phyloP scores from a whole-genome alignment of 2,888 invertebrate genomes.

The Xestia c-nigrum region DNA sequence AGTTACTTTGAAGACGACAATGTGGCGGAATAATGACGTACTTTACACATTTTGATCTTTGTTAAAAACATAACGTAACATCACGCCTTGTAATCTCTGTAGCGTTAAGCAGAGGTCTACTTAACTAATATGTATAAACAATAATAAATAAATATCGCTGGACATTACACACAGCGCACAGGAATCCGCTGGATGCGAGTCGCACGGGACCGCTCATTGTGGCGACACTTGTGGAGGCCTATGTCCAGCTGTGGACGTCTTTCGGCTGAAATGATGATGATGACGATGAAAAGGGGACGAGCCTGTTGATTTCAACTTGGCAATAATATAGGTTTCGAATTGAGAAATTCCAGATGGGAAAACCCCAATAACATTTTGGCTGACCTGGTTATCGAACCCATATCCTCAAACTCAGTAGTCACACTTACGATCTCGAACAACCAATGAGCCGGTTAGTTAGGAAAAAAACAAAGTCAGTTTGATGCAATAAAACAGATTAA shows the following conservation, averaged over 20 bases:
- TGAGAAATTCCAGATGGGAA: background rate
- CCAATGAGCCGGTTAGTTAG: background rate
- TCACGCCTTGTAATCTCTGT: background rate
- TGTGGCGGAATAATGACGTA: conserved; percentile 18
- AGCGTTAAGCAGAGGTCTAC: background rate
- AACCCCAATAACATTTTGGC: background rate
- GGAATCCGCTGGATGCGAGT: too few species aligned
- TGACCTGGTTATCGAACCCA: background rate
- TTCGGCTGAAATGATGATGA: too few species aligned
- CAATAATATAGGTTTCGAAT: background rate
- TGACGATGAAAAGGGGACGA: background rate
- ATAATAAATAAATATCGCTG: too few species aligned
- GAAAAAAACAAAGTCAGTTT: background rate
- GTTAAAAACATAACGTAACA: background rate
- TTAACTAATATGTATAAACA: too few species aligned
- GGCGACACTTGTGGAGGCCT: too few species aligned
- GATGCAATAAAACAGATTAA: background rate
- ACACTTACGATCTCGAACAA: background rate
- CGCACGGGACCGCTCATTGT: too few species aligned
- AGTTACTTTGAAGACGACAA: conserved; percentile 27
- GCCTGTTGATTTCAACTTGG: background rate
- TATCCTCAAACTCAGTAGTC: background rate
- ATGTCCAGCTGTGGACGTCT: too few species aligned
- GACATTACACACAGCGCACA: too few species aligned
- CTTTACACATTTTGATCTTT: conserved; percentile 8